Base-by-base conservation (phyloP, 2,888 invertebrate genomes). In the Miltochrista miniata region DNA sequence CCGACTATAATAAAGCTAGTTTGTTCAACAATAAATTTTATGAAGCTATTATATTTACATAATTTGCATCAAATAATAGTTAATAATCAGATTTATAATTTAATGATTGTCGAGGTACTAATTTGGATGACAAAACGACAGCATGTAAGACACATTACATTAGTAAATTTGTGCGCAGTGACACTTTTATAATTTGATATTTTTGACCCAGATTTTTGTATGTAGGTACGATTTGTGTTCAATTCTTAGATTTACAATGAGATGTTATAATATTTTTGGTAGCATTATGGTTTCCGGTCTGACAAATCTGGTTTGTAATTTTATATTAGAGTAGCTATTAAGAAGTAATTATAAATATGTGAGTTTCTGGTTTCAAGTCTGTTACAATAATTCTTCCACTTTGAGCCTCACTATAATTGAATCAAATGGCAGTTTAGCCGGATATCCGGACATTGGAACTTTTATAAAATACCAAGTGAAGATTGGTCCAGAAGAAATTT, bases 61-160 rank as follows among this genome's bases (percentile, higher is more conserved):
- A 42, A 49, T 49, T 58, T 58, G 34, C 41, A 46, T 56, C 33
- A 37, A 31, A 47, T 33, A 41, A 31, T 56, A 50, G 43, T 51
- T 55, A 11, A 8, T 14, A 53, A 64, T 56, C 48, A 52, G 48
- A 53, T 59, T 59, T 51, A 64, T 58, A 38, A 12, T 46, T 34
- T 48, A 48, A 42, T 67, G 57, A 60, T 55, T 33, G 54, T 53
- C 64, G 45, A 10, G n/a, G 9, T 15, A 52, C n/a, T 15, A 52
- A 54, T 53, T 54, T 11, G 10, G 41, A 64, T 52, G 48, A 24
- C 33, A 35, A 18, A 34, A 54, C 42, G 31, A 52, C 35, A 38
- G 18, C 14, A 24, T 14, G 34, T 44, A 18, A 45, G 40, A 31
- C 11, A 31, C 8, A 31, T 31, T 31, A 11, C 8, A 31, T 9